Conservation (phyloP, 2,113 vertebrate species). For the Stomatorhinus ivindoensis region DNA sequence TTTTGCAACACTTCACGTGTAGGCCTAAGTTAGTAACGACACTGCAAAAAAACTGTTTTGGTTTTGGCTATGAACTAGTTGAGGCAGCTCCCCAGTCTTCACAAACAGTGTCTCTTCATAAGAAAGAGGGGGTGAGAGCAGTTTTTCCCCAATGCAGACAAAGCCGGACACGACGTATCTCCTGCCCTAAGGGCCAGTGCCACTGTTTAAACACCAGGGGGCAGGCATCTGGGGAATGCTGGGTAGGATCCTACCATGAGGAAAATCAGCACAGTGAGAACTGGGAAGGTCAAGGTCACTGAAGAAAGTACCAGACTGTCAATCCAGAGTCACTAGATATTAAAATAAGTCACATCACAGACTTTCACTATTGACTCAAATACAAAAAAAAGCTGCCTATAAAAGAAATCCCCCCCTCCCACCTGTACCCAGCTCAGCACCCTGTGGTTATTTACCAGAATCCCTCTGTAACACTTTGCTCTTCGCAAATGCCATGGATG, state of each 20-base stretch:
- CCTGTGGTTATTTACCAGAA: slow-evolving; percentile 9
- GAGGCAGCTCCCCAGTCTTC: neutral
- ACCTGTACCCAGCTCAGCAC: neutral
- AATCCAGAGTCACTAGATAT: slow-evolving; percentile 22
- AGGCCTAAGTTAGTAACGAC: neutral
- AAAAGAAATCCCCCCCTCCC: slow-evolving; percentile 26
- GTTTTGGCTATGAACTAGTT: neutral
- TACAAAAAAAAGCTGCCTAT: slow-evolving; percentile 33
- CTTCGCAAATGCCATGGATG: neutral
- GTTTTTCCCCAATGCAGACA: neutral
- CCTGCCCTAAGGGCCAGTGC: neutral
- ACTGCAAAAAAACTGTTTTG: slow-evolving; percentile 18
- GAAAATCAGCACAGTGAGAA: neutral
- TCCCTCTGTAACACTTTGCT: neutral
- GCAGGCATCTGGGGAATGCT: neutral
- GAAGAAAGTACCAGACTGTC: slow-evolving; percentile 2
- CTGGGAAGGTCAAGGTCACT: neutral
- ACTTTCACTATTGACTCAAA: slow-evolving; percentile 22
- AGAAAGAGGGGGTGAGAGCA: neutral
- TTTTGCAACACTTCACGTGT: neutral
- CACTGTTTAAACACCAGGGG: neutral
- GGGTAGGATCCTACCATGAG: neutral
- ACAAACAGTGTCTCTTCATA: neutral
- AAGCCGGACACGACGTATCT: neutral
- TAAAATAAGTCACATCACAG: slow-evolving; percentile 36